phyloP scores from a whole-genome alignment of 2,113 vertebrate genomes.

The Ammodytes marinus region DNA sequence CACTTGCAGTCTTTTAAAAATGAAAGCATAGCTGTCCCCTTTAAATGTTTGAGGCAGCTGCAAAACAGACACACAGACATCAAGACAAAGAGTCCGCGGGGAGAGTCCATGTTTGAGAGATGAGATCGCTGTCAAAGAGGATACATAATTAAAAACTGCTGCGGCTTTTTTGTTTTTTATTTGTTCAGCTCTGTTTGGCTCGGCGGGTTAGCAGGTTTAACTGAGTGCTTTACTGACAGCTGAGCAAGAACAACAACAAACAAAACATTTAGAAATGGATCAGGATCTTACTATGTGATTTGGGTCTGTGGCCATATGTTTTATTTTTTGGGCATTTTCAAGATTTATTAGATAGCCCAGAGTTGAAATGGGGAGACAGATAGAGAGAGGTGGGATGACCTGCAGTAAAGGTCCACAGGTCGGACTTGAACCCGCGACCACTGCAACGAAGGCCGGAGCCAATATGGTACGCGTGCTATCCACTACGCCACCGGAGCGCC shows the following conservation, averaged over 20 bases:
- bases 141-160: constrained; percentile 42
- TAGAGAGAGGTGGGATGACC: too few relatives aligned
- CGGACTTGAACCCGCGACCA: too few relatives aligned
- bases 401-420: too few relatives aligned
- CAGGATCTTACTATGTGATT: background rate
- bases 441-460: too few relatives aligned
- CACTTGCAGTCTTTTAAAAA: background rate
- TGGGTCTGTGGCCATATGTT: too few relatives aligned
- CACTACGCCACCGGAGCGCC: too few relatives aligned
- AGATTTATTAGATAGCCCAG: too few relatives aligned
- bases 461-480: too few relatives aligned
- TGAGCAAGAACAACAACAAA: background rate
- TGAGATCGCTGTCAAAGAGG: constrained; percentile 22
- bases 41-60: constrained; percentile 21
- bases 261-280: background rate
- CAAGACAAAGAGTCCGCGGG: constrained; percentile 22
- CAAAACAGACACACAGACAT: constrained; percentile 12
- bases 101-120: background rate
- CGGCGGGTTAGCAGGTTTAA: constrained; percentile 2
- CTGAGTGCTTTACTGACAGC: constrained; percentile 16
- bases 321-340: too few relatives aligned
- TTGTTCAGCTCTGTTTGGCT: constrained; percentile 26
- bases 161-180: constrained; percentile 36
- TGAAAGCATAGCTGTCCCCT: background rate
- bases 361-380: too few relatives aligned